Conservation (phyloP, 2,797 vertebrate species). For the Otolemur crassicaudatus region DNA sequence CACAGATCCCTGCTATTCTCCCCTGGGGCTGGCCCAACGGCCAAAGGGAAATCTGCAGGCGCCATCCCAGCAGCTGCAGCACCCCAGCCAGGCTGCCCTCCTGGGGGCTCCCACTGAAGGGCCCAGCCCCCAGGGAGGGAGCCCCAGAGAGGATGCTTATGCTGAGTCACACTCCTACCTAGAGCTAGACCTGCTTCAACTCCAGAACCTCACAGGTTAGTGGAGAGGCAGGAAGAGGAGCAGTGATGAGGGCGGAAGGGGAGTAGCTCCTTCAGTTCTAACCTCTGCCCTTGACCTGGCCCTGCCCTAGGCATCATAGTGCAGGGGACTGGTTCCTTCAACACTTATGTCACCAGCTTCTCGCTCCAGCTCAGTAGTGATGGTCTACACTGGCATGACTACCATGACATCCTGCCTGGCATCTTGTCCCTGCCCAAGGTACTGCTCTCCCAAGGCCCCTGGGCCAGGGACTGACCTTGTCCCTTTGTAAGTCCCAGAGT, state of each 20-base stretch:
- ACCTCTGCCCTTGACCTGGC: not conserved
- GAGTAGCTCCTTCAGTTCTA: not conserved
- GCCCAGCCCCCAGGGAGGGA: constrained; percentile 90
- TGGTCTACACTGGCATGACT: constrained; percentile 89
- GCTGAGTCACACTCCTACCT: constrained; percentile 87
- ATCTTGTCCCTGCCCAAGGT: constrained; percentile 89
- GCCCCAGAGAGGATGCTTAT: constrained; percentile 86
- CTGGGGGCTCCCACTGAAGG: constrained; percentile 79
- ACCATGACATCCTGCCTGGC: constrained; percentile 86
- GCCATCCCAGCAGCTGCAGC: constrained; percentile 86
- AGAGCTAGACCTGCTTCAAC: constrained; percentile 90
- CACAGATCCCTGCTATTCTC: constrained; percentile 91
- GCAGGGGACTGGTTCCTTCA: constrained; percentile 88
- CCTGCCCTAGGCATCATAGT: constrained; percentile 88
- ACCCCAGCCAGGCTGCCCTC: constrained; percentile 86
- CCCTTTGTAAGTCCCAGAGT: not conserved
- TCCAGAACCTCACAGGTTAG: constrained; percentile 92
- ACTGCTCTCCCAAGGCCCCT: not conserved
- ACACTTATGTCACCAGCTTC: constrained; percentile 89
- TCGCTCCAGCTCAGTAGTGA: constrained; percentile 92
- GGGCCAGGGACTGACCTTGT: not conserved
- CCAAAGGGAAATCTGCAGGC: constrained; percentile 88
- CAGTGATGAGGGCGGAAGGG: fast-evolving
- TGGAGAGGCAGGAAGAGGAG: not conserved
- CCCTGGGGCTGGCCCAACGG: constrained; percentile 89